Base-by-base conservation (phyloP, 2,113 vertebrate species). In the Odontophorus gujanensis region DNA sequence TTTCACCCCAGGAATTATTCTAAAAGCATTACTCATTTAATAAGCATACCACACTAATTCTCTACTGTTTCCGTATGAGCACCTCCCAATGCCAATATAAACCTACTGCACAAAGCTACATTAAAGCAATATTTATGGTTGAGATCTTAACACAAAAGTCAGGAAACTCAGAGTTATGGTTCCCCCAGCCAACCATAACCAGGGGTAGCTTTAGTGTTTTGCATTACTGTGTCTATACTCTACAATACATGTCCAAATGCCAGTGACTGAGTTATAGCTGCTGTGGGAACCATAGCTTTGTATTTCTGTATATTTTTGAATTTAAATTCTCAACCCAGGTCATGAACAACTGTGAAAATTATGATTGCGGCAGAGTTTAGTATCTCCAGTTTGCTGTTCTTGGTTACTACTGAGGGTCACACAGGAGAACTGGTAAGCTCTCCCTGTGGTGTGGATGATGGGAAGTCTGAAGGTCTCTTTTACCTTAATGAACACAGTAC, bases 151-250 rank as follows among this genome's bases (percentile, higher is more conserved):
- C 87, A 96, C 91, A 92, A 92, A 93, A 95, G 93, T 92, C 93
- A 96, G 94, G 96, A 95, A 96, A 97, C 93, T 83, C 91, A 87
- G 81, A 91, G 87, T 95, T 97, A 95, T 89, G 81, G 32, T 81
- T 96, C 87, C 76, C 93, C 34, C 43, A 90, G 94, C 75, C 89
- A 96, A 94, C 89, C 76, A 92, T 90, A 95, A 95, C 76, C 79
- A 77, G 89, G 48, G 63, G 47, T 71, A 87, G 63, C 61, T 93
- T 95, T 83, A 93, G 74, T 59, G 79, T 92, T 93, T 95, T 92
- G 76, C 87, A 80, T 92, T 91, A 61, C 89, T 65, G 1, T 57
- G 79, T 89, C 85, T 87, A 1, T 87, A 11, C 43, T 83, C 34
- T 58, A 75, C 85, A 83, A 57, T 40, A 30, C 83, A 61, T 68